Base-by-base conservation (phyloP, 2,797 vertebrate species). In the Toxotes lorentzi region DNA sequence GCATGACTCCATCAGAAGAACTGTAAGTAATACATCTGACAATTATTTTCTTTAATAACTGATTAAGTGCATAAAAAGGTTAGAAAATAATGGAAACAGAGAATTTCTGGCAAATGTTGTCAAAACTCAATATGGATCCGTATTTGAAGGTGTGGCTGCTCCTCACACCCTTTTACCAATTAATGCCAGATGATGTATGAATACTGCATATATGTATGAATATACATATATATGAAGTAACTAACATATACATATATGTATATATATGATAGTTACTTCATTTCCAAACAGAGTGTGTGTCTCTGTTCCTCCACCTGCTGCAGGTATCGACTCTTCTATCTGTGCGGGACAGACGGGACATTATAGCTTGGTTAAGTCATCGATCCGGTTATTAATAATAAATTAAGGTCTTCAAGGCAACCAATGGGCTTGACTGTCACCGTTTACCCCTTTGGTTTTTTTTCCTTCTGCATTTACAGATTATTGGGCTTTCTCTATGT, bases 381-480 rank as follows among this genome's bases (percentile, higher is more conserved):
- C 78, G 91, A 93, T 91, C 91, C 58, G 67, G 21, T 79, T 88
- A 88, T 94, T 88, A 91, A 92, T 93, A 91, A 88, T 93, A 89
- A 92, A 94, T 91, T 58, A 74, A 76, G 78, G 73, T 59, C 65
- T 86, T 86, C 81, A 78, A 78, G 73, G 43, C 61, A 76, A 51
- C 74, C 68, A 74, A 78, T 75, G 48, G 21, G 83, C 62, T 84
- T 70, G 64, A 79, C 77, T 82, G 74, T 82, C 82, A 82, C 81
- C 73, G 78, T 87, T 89, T 84, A 91, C 80, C 89, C 86, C 77
- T 32, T 48, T 19, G 3, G 2, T 21, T 13, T 41, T 47, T 24
- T 7, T 13, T 11, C 32, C 27, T 7, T 30, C n/a, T 63, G 27
- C 24, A 11, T 63, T 27, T 21, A 40, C 43, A 50, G 21, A 73